These are phyloP conservation scores for Scomberomorus guttatus DNA, from an alignment of 2,797 vertebrate genomes.

Conservation along the genomic window DNA sequence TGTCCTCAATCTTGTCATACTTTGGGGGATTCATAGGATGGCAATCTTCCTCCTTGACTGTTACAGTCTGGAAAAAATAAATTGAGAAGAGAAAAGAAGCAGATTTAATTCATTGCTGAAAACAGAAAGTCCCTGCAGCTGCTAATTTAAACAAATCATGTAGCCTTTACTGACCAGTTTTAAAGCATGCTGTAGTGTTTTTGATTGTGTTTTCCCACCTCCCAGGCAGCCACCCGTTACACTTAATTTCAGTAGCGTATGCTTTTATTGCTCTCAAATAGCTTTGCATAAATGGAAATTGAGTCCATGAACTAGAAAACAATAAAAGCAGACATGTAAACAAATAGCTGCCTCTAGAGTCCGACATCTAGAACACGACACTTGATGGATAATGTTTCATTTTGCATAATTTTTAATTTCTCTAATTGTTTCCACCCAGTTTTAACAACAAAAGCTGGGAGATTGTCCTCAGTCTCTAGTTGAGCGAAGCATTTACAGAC, in stretches of 20 bases:
- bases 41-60: conserved; percentile 87
- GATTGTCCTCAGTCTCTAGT: too few relatives aligned
- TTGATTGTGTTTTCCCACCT: background rate
- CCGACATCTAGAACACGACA: background rate
- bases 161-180: background rate
- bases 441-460: too few relatives aligned
- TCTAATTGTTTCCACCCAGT: too few relatives aligned
- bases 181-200: background rate
- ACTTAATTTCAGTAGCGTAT: background rate
- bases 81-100: background rate
- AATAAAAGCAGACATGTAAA: background rate
- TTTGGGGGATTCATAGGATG: conserved; percentile 92
- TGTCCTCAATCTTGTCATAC: conserved; percentile 91
- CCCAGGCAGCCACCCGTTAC: background rate
- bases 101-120: background rate
- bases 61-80: conserved; percentile 63
- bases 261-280: background rate
- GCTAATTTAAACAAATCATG: background rate
- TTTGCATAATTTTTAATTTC: too few relatives aligned
- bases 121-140: accelerated
- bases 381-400: background rate
- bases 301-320: background rate
- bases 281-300: background rate
- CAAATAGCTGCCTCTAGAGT: background rate
- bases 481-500: too few relatives aligned